Evolutionary conservation across 2,113 vertebrate species (phyloP).

Genomic region (Catharus minimus): DNA sequence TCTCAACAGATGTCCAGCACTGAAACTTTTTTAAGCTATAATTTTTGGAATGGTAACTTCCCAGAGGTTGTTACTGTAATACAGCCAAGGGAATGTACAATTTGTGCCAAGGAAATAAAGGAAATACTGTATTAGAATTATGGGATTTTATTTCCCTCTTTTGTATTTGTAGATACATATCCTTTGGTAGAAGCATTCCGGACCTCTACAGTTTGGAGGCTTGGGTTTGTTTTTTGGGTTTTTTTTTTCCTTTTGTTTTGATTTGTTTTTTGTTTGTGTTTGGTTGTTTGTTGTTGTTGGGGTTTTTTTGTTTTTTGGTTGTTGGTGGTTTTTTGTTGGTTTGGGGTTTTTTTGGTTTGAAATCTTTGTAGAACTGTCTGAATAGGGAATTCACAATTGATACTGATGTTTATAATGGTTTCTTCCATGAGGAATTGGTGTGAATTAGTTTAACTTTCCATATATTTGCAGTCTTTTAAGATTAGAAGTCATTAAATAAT

Average conservation of each 20-base stretch:
- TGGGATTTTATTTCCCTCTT: not conserved
- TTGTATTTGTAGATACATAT: not conserved
- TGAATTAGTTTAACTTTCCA: slow-evolving; percentile 34
- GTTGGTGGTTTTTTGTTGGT: too few relatives aligned
- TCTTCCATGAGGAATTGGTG: not conserved
- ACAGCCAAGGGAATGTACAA: not conserved
- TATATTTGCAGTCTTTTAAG: slow-evolving; percentile 54
- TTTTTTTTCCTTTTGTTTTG: not conserved
- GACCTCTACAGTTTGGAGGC: too few relatives aligned
- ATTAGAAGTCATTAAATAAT: slow-evolving; percentile 47
- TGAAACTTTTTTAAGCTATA: not conserved
- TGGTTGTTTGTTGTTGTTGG: too few relatives aligned
- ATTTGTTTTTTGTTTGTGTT: not conserved
- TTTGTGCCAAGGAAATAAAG: not conserved
- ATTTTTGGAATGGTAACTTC: not conserved
- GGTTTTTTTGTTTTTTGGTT: too few relatives aligned
- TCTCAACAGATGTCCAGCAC: not conserved
- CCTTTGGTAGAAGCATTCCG: not conserved
- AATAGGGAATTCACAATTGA: not conserved
- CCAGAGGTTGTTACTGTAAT: not conserved
- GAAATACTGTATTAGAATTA: not conserved
- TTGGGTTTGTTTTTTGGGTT: not conserved
- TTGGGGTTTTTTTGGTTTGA: not conserved
- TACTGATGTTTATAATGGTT: not conserved
- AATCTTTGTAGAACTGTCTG: not conserved